These are phyloP conservation scores for Stenopsyche tienmushanensis DNA, from an alignment of 1,140 invertebrate genomes.

Conservation along the genomic window DNA sequence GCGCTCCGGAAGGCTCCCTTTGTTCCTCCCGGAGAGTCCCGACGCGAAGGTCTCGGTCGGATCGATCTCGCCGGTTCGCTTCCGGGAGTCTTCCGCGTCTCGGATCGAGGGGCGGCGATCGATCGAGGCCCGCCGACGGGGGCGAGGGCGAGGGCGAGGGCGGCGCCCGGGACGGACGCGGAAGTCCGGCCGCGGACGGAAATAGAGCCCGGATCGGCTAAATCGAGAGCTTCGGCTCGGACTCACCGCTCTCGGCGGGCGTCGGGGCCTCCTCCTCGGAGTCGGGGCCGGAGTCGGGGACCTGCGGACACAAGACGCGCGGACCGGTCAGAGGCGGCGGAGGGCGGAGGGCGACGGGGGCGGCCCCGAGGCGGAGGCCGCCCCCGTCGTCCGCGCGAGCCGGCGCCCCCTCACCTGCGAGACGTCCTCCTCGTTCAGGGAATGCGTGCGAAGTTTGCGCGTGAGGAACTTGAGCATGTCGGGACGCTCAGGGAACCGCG, in stretches of 20 bases:
- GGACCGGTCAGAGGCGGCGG: not conserved
- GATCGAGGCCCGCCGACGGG: too few species aligned
- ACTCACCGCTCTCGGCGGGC: not conserved
- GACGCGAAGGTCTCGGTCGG: too few species aligned
- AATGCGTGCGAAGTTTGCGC: conserved; percentile 76
- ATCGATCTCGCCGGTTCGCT: too few species aligned
- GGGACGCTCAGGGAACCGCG: conserved; percentile 43
- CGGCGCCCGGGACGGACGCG: not conserved
- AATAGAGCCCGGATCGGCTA: not conserved
- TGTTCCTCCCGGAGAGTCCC: too few species aligned
- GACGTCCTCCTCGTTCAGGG: conserved; percentile 68
- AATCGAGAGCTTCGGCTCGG: too few species aligned
- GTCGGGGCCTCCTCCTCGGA: not conserved
- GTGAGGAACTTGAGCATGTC: conserved; percentile 65
- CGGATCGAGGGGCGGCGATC: too few species aligned
- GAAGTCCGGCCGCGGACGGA: not conserved
- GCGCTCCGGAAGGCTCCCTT: not conserved
- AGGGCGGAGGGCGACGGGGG: not conserved
- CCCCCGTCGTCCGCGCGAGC: too few species aligned
- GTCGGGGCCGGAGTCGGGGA: too few species aligned
- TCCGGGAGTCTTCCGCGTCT: too few species aligned
- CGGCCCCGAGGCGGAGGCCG: not conserved
- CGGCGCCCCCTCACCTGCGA: not conserved
- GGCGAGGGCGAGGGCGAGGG: not conserved
- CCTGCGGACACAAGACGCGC: too few species aligned